Evolutionary conservation across 2,113 vertebrate species (phyloP).

Genomic region (Neotoma lepida): DNA sequence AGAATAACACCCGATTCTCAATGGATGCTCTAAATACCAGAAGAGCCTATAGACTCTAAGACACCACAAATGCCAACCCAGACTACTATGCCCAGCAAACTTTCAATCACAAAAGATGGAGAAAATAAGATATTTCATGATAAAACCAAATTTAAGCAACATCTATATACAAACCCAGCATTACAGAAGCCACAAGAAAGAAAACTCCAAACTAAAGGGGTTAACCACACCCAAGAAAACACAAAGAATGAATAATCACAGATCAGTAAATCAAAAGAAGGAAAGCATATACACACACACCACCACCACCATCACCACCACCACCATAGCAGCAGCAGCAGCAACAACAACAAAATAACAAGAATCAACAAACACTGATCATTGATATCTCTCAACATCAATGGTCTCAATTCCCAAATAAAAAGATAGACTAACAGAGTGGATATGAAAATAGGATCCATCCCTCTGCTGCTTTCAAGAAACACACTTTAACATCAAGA

Average conservation of each 20-base stretch:
- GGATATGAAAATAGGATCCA: neutral
- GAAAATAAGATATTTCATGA: no score
- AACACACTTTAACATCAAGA: neutral
- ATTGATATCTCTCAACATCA: neutral
- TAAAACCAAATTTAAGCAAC: neutral
- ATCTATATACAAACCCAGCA: neutral
- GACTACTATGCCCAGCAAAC: no score
- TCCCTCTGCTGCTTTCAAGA: neutral
- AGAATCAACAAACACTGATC: neutral
- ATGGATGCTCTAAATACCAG: neutral
- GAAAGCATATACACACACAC: neutral
- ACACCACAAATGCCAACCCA: no score
- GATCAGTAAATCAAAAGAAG: neutral
- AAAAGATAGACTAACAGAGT: neutral
- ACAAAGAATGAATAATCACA: neutral
- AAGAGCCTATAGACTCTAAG: neutral
- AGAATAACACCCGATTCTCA: neutral
- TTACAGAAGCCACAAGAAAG: neutral
- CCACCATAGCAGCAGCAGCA: neutral
- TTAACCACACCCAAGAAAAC: neutral
- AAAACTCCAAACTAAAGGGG: neutral
- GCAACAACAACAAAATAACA: neutral
- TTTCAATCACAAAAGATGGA: no score
- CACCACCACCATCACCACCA: neutral
- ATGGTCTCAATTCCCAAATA: neutral